Base-by-base conservation (phyloP, 1,140 invertebrate genomes). In the Oncopodura yosiiana region DNA sequence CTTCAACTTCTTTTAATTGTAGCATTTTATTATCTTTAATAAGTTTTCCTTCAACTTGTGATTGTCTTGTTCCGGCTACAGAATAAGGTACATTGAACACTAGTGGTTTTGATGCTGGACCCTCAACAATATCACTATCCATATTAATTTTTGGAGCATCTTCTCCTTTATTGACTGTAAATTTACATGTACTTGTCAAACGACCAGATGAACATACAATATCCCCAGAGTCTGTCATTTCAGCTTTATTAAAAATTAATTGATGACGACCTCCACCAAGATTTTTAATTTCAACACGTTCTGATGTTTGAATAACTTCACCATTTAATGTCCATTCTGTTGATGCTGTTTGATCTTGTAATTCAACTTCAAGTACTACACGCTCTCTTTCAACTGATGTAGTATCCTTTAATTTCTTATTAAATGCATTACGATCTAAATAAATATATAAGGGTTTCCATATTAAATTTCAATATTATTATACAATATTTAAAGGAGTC, bases 301-400 rank as follows among this genome's bases (percentile, higher is more conserved):
- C 87, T 69, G 75, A 81, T 3, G 83, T 75, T 32, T 78, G 79
- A 63, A 95, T 83, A 1, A 82, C 81, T 70, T 90, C 73, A 23
- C 90, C 92, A 73, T 96, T 91, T 70, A 94, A 90, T 62, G 81
- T 83, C 89, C 92, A 98, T 49, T 86, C 82, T n/a, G 88, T 83
- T 30, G 87, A 82, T 0, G 92, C 89, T 19, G 90, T 94, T 68
- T 92, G 88, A 71, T 98, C 94, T 69, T 93, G 87, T 11, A 96
- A 75, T 72, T 95, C 90, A 34, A 94, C 78, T 67, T 96, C 92
- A 1, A 98, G 73, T 4, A 91, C 81, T 11, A 93, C 73, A 62
- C 86, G 88, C 64, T 94, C 87, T 61, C 88, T 80, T 73, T 97
- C 93, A 64, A 94, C 79, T 24, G 80, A 85, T 60, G 83, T 84